A percentile compares a stretch with the other conserved stretches of the same genome.
phyloP scores from a whole-genome alignment of 2,888 invertebrate genomes.

The Atherix ibis region DNA sequence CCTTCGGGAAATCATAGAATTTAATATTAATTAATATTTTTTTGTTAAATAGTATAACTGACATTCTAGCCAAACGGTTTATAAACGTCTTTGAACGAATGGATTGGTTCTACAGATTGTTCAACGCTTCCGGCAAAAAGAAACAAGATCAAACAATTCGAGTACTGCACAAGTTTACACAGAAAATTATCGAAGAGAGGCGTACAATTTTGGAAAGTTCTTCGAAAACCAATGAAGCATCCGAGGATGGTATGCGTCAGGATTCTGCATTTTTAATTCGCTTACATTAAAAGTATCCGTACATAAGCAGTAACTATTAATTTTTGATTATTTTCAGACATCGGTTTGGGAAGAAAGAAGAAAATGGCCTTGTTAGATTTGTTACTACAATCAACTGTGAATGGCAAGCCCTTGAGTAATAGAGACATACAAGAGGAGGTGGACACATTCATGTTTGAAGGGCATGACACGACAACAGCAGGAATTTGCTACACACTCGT shows the following conservation, averaged over 20 bases:
- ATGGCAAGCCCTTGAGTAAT: constrained; percentile 39
- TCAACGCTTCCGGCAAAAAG: constrained; percentile 1
- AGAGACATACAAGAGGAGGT: constrained; percentile 49
- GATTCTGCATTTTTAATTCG: no score
- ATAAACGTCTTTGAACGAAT: constrained; percentile 17
- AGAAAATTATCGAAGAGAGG: constrained; percentile 21
- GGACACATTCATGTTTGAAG: constrained; percentile 55
- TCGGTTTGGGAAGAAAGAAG: constrained; percentile 36
- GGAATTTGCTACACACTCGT: constrained; percentile 21
- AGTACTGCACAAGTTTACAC: constrained; percentile 25
- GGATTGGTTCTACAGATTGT: constrained; percentile 16
- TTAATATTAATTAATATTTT: not conserved
- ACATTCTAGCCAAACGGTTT: constrained; percentile 5
- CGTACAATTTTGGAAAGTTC: constrained; percentile 11
- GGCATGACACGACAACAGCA: constrained; percentile 27
- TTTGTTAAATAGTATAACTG: constrained; percentile 9
- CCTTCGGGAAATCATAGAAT: constrained; percentile 10
- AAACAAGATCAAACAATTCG: constrained; percentile 16
- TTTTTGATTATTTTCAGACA: constrained; percentile 11
- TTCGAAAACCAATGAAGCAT: no score
- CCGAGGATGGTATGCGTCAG: no score
- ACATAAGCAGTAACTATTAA: constrained; percentile 3
- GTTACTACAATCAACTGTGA: constrained; percentile 39
- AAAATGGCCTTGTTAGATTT: constrained; percentile 50
- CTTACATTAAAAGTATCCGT: not conserved